Evolutionary conservation across 2,888 invertebrate species (phyloP).

Genomic region (Polyommatus iphigenia): DNA sequence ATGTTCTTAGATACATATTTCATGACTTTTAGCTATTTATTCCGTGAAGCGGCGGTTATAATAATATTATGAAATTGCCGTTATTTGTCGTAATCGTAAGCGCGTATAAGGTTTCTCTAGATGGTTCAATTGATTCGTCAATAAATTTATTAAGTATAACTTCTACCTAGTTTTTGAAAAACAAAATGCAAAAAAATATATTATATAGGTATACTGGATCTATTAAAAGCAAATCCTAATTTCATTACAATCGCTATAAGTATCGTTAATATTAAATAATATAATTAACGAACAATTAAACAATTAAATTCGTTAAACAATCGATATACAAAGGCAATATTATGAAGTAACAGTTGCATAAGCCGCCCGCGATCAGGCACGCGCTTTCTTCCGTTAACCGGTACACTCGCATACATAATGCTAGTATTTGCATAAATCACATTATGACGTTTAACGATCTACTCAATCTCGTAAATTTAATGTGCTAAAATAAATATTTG

Average conservation of each 20-base stretch:
- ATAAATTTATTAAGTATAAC: no score
- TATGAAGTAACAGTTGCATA: slow-evolving; percentile 32
- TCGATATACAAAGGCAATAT: slow-evolving; percentile 20
- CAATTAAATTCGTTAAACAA: slow-evolving; percentile 24
- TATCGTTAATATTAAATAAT: not conserved
- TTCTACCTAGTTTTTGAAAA: no score
- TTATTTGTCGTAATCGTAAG: no score
- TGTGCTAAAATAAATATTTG: not conserved
- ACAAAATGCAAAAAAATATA: no score
- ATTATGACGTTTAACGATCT: slow-evolving; percentile 4
- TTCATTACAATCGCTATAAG: not conserved
- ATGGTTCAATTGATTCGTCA: no score
- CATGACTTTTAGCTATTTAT: no score
- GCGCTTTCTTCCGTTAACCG: slow-evolving; percentile 67
- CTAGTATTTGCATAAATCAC: slow-evolving; percentile 17
- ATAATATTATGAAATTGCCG: no score
- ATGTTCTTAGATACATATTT: no score
- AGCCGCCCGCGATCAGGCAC: slow-evolving; percentile 52
- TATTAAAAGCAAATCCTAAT: not conserved
- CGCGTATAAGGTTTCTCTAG: no score
- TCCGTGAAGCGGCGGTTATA: no score
- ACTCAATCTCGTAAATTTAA: not conserved
- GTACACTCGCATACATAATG: slow-evolving; percentile 29
- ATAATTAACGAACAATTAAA: slow-evolving; percentile 24
- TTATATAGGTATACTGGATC: no score